Evolutionary conservation across 2,797 vertebrate genomes (phyloP).

Genomic region (Buceros bicornis): DNA sequence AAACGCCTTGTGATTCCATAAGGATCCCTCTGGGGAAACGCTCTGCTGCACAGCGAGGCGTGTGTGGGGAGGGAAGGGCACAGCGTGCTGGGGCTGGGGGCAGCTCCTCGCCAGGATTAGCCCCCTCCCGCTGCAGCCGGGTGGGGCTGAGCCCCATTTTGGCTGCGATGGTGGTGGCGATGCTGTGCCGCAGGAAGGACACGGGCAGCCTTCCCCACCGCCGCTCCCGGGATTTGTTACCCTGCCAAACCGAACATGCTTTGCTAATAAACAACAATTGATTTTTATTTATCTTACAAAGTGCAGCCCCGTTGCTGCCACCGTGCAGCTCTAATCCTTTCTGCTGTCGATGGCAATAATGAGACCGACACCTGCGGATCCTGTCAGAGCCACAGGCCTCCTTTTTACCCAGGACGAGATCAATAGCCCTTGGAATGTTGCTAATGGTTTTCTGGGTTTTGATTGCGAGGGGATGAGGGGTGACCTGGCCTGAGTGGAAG

Average conservation of each 20-base stretch:
- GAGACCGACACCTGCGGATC: background rate
- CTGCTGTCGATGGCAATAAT: background rate
- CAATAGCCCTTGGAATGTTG: background rate
- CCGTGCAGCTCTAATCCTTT: background rate
- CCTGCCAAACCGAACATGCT: background rate
- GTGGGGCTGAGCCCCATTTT: accelerated
- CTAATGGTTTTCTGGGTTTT: background rate
- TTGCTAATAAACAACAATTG: background rate
- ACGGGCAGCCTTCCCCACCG: accelerated
- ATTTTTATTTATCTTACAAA: slow-evolving; percentile 17
- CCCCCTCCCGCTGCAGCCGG: background rate
- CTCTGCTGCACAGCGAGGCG: accelerated
- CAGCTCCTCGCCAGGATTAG: background rate
- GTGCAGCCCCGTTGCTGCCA: background rate
- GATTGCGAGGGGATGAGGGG: accelerated
- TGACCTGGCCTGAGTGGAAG: accelerated
- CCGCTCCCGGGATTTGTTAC: background rate
- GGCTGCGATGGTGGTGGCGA: accelerated
- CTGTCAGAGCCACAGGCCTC: background rate
- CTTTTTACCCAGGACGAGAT: background rate
- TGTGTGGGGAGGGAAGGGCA: accelerated
- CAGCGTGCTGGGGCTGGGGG: accelerated
- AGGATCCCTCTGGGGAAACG: accelerated
- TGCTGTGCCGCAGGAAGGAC: background rate
- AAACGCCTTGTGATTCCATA: no score